Conservation (phyloP, 2,113 vertebrate genomes). For the Platichthys flesus region DNA sequence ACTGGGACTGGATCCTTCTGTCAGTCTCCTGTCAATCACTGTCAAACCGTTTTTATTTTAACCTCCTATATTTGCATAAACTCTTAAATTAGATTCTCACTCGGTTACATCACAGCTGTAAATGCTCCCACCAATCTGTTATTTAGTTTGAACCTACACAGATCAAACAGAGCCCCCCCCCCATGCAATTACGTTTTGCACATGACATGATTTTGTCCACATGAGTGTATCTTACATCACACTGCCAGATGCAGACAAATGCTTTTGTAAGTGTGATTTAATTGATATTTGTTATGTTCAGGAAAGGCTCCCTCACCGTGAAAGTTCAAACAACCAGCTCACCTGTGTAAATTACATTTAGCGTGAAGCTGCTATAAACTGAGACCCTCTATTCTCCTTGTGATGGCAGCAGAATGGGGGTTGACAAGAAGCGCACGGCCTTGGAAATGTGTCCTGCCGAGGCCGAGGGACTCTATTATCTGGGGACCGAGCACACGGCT, state of each 20-base stretch:
- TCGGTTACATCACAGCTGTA: not conserved
- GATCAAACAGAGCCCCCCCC: no score
- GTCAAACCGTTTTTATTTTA: not conserved
- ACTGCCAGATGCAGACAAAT: not conserved
- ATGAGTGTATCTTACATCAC: no score
- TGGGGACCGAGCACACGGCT: slow-evolving; percentile 36
- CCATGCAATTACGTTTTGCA: no score
- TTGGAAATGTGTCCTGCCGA: slow-evolving; percentile 62
- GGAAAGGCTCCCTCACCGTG: slow-evolving; percentile 61
- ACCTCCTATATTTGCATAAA: not conserved
- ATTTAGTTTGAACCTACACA: not conserved
- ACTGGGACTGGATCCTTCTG: no score
- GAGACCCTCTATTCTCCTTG: slow-evolving; percentile 67
- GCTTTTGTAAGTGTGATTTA: slow-evolving; percentile 50
- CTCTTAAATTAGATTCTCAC: not conserved
- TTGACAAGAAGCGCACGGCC: slow-evolving; percentile 55
- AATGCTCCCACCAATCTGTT: not conserved
- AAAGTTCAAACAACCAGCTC: slow-evolving; percentile 67
- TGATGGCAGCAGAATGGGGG: slow-evolving; percentile 73
- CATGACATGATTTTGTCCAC: not conserved
- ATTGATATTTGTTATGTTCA: slow-evolving; percentile 68
- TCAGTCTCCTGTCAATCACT: not conserved
- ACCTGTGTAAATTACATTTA: slow-evolving; percentile 77
- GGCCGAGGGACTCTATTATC: slow-evolving; percentile 67
- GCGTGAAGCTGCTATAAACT: slow-evolving; percentile 68